phyloP scores from a whole-genome alignment of 1,140 invertebrate species.

The Cotesia glomerata region DNA sequence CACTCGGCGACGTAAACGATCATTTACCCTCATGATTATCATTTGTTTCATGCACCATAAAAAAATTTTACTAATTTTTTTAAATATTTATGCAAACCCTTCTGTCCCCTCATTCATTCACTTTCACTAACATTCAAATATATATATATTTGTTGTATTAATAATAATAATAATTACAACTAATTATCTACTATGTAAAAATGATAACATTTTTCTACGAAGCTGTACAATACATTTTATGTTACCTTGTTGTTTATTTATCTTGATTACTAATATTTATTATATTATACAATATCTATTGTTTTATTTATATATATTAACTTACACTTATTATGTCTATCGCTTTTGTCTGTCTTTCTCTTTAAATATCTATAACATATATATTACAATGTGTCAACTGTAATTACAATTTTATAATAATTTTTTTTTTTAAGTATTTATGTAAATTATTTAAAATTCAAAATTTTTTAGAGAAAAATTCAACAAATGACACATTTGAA shows the following conservation, averaged over 20 bases:
- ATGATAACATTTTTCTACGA: background rate
- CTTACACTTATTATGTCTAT: background rate
- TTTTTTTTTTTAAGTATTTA: too few species aligned
- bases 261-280: background rate
- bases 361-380: background rate
- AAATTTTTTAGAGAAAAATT: too few species aligned
- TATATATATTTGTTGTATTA: background rate
- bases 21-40: constrained; percentile 22
- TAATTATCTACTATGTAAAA: background rate
- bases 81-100: constrained; percentile 13
- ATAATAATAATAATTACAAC: too few species aligned
- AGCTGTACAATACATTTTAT: too few species aligned
- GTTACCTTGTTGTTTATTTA: background rate
- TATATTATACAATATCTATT: background rate
- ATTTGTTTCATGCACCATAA: constrained; percentile 12
- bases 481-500: too few species aligned
- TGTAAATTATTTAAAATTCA: too few species aligned
- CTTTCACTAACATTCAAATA: constrained; percentile 17
- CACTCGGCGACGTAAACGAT: constrained; percentile 20
- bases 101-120: constrained; percentile 30
- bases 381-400: background rate
- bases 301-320: background rate
- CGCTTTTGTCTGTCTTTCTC: background rate
- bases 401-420: background rate
- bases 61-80: background rate